Evolutionary conservation across 2,888 invertebrate species (phyloP), one percentile per base, ranked within the genome.

Genomic region (Eugnorisma glareosa): DNA sequence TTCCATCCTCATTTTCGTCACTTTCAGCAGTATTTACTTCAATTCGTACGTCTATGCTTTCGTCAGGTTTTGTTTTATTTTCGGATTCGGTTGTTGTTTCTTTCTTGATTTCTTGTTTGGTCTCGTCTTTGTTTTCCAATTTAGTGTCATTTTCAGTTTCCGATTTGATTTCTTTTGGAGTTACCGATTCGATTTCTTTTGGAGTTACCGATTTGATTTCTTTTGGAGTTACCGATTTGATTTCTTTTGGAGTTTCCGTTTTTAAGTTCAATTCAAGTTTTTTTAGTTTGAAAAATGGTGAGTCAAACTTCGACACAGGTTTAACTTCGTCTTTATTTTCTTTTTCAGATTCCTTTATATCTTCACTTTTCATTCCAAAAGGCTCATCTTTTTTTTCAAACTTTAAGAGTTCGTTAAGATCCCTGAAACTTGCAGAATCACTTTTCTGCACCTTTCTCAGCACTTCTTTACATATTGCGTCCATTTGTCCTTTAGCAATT

Each of bases 381-480:
- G 77, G 73, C 3, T 77, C 76, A 10, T 84, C 67, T 18, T 21
- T 74, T 37, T 86, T 84, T 28, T 67, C 80, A 35, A 70, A 61
- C 59, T 81, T 87, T 40, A 89, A 54, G 21, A 92, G 78, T 43
- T 89, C 86, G 73, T 91, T 88, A 0, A 93, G 59, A 77, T 92
- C 89, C 48, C 88, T 86, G 35, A 90, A 82, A 66, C 89, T 90
- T 18, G 89, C 87, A 1, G 85, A 83, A 75, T 90, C 90, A 43
- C 69, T 84, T 54, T 85, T 85, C 24, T 87, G 84, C 8, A 82
- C 79, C 73, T 87, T 90, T 6, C 67, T 75, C 28, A 91, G 75
- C 6, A 92, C 91, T 48, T 85, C 90, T 77, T 85, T 70, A 66
- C 88, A 88, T 51, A 93, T 75, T 63, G 78, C 80, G 51, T 89